Evolutionary conservation across 2,888 invertebrate species (phyloP), one percentile per base, ranked within the genome.

Genomic region (Lasioglossum leucozonium): DNA sequence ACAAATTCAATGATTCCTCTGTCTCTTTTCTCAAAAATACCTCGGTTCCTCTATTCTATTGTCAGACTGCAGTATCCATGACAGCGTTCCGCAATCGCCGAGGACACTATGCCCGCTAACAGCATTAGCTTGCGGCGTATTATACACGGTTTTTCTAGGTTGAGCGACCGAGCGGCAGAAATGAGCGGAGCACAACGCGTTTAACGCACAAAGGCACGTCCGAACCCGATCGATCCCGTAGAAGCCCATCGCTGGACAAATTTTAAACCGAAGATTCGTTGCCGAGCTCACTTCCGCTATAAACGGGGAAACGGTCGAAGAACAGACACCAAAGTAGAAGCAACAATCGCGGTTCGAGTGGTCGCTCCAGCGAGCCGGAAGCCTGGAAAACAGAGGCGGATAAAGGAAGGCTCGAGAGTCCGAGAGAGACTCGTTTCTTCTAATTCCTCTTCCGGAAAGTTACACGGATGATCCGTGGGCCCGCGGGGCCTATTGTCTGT

Each of bases 291-390:
- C 0, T n/a, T n/a, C n/a, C 40, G n/a, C 67, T 34, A 34, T 34
- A 37, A 22, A 67, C 34, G 11, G 22, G 42, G 65, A 22, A 42
- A 77, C 42, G 40, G 16, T 55, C 47, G 51, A 30, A 34, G 67
- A 0, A 69, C 42, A 44, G 26, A 55, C 55, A 55, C n/a, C n/a
- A 65, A 44, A 76, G 47, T 67, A 22, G 37, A 40, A 77, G 26
- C 77, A 55, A 22, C 30, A 55, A 55, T 13, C 62, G 79, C 74
- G 37, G 18, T 16, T 42, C 51, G 0, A 30, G 42, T 73, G 71
- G 72, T 77, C 79, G 18, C 62, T 87, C 81, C 90, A 87, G 8
- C 90, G 88, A 91, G 69, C 88, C 88, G 92, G 89, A 92, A 91
- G 18, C 6, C 0, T 16, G 40, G 77, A 81, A 80, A 89, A 86